A percentile compares a stretch with the other conserved stretches of the same genome.
phyloP scores from a whole-genome alignment of 2,113 vertebrate genomes.

The Antechinus flavipes region DNA sequence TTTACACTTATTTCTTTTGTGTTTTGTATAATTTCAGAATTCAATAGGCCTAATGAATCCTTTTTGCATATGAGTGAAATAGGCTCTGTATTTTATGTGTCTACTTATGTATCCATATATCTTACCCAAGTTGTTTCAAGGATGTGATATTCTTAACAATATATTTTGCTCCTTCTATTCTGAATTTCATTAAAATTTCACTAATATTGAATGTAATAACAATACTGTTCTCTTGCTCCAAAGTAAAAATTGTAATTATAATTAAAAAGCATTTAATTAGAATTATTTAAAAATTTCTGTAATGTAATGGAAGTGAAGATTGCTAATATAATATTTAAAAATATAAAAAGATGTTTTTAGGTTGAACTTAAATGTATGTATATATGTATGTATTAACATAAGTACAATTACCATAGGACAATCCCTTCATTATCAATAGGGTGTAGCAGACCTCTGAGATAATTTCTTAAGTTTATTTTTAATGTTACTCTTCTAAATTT shows the following conservation, averaged over 20 bases:
- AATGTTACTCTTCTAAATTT: background rate
- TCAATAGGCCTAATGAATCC: slow-evolving; percentile 3
- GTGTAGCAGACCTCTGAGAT: background rate
- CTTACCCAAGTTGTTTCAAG: background rate
- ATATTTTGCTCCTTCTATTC: background rate
- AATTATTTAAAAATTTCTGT: slow-evolving; percentile 40
- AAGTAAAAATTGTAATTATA: slow-evolving; percentile 37
- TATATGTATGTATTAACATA: background rate
- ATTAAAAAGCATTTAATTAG: slow-evolving; percentile 18
- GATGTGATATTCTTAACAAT: background rate
- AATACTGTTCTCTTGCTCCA: background rate
- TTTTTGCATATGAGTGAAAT: background rate
- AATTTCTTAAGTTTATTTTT: background rate
- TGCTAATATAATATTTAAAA: background rate
- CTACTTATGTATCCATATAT: background rate
- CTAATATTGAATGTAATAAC: background rate
- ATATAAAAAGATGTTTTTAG: background rate
- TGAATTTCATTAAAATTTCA: background rate
- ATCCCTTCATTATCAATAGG: background rate
- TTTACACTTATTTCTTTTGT: slow-evolving; percentile 32
- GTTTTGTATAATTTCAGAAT: background rate
- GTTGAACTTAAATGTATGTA: background rate
- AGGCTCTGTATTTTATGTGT: background rate
- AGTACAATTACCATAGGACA: background rate
- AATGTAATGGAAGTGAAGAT: slow-evolving; percentile 1